Conservation (phyloP, 1,140 invertebrate species). For the Pemphigus obesinymphae region DNA sequence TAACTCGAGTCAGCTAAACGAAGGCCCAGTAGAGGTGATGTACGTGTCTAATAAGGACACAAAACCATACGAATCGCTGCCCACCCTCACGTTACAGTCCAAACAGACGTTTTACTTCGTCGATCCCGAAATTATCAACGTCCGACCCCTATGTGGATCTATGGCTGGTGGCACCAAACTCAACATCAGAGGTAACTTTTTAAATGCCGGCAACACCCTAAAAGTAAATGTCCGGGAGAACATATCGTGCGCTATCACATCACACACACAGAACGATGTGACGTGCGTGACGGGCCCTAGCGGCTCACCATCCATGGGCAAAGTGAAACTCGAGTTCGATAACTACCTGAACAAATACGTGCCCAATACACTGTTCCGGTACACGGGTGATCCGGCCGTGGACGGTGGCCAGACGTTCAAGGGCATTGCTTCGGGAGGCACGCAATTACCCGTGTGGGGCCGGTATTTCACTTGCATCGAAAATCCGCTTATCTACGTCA, state of each 20-base stretch:
- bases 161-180: slow-evolving; percentile 87
- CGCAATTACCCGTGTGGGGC: slow-evolving; percentile 81
- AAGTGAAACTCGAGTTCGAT: slow-evolving; percentile 82
- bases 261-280: slow-evolving; percentile 69
- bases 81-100: slow-evolving; percentile 81
- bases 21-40: slow-evolving; percentile 75
- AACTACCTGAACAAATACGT: slow-evolving; percentile 71
- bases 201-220: slow-evolving; percentile 91
- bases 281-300: slow-evolving; percentile 78
- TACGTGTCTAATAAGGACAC: background rate
- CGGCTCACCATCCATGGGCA: slow-evolving; percentile 59
- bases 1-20: slow-evolving; percentile 53
- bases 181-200: slow-evolving; percentile 80
- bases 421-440: slow-evolving; percentile 87
- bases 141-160: slow-evolving; percentile 84
- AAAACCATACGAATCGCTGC: slow-evolving; percentile 70
- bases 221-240: slow-evolving; percentile 87
- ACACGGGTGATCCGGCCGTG: slow-evolving; percentile 85
- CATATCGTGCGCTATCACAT: slow-evolving; percentile 76
- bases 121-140: slow-evolving; percentile 75
- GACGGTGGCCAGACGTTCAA: slow-evolving; percentile 72
- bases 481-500: slow-evolving; percentile 84
- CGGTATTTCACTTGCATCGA: slow-evolving; percentile 82
- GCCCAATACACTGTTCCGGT: slow-evolving; percentile 70
- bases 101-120: slow-evolving; percentile 77